Evolutionary conservation across 2,113 vertebrate genomes (phyloP).

Genomic region (Neodontobutis hainanensis): DNA sequence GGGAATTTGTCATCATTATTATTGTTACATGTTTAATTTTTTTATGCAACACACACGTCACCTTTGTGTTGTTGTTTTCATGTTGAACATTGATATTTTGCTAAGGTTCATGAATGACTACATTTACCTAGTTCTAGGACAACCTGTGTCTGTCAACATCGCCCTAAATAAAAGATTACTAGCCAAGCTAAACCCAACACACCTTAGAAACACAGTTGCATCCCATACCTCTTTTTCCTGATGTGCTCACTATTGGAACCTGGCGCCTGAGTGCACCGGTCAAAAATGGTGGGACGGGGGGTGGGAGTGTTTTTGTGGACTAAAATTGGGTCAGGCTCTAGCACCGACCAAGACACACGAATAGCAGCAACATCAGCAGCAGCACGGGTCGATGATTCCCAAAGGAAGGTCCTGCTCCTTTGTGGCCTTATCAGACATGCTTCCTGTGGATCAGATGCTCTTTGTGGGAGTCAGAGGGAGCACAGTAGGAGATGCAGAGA

Average conservation of each 20-base stretch:
- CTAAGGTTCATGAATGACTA: too few species aligned
- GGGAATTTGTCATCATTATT: too few species aligned
- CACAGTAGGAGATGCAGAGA: conserved; percentile 36
- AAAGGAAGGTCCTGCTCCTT: conserved; percentile 35
- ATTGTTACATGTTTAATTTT: too few species aligned
- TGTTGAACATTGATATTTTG: background rate
- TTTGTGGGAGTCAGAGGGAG: conserved; percentile 5
- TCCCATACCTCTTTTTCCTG: background rate
- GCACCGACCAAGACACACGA: conserved; percentile 36
- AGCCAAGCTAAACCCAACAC: background rate
- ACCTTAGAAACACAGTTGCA: conserved; percentile 10
- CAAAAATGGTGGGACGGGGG: background rate
- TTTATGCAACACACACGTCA: too few species aligned
- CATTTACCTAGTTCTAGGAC: background rate
- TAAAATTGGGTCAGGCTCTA: conserved; percentile 66
- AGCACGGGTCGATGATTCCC: conserved; percentile 48
- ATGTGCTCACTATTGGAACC: conserved; percentile 25
- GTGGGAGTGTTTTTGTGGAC: conserved; percentile 39
- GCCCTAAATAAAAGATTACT: background rate
- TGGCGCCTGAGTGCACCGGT: background rate
- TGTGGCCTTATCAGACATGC: conserved; percentile 7
- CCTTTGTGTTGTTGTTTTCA: background rate
- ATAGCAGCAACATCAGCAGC: background rate
- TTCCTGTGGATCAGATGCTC: conserved; percentile 38
- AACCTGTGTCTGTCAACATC: background rate